Percentiles rank a stretch among this genome's conserved stretches.
Conservation (phyloP, 2,888 invertebrate genomes). For the Melangyna quadrimaculata region DNA sequence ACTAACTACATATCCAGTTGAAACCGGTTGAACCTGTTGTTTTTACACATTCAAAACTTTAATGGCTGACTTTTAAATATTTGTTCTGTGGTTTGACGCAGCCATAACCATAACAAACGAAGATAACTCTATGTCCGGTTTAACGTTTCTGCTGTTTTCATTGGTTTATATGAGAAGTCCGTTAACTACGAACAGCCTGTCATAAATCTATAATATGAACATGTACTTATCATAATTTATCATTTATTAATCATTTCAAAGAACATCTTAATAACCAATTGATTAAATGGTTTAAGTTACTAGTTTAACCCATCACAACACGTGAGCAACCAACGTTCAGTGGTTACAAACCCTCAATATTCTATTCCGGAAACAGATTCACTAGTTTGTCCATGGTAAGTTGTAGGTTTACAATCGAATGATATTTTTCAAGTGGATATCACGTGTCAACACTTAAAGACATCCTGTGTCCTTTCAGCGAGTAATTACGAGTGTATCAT, state of each 20-base stretch:
- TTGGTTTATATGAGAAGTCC: not conserved
- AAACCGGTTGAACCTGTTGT: constrained; percentile 71
- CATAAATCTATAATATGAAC: no score
- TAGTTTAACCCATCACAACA: constrained; percentile 35
- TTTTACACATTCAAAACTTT: not conserved
- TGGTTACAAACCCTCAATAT: constrained; percentile 5
- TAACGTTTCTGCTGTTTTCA: not conserved
- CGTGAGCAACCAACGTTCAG: constrained; percentile 59
- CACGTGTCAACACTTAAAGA: constrained; percentile 62
- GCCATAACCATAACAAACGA: not conserved
- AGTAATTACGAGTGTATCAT: constrained; percentile 50
- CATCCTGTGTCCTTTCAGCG: constrained; percentile 23
- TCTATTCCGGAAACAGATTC: constrained; percentile 37
- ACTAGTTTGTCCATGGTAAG: constrained; percentile 33
- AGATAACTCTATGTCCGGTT: not conserved
- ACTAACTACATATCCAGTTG: constrained; percentile 27
- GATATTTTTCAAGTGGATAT: constrained; percentile 40
- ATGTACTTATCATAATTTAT: no score
- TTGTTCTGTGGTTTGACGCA: not conserved
- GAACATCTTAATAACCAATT: constrained; percentile 47
- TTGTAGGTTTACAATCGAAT: constrained; percentile 16
- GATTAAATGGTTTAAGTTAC: constrained; percentile 42
- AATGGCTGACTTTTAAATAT: constrained; percentile 29
- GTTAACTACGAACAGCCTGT: no score
- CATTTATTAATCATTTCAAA: not conserved